Base-by-base conservation (phyloP, 2,888 invertebrate genomes). In the Aleiodes testaceus region DNA sequence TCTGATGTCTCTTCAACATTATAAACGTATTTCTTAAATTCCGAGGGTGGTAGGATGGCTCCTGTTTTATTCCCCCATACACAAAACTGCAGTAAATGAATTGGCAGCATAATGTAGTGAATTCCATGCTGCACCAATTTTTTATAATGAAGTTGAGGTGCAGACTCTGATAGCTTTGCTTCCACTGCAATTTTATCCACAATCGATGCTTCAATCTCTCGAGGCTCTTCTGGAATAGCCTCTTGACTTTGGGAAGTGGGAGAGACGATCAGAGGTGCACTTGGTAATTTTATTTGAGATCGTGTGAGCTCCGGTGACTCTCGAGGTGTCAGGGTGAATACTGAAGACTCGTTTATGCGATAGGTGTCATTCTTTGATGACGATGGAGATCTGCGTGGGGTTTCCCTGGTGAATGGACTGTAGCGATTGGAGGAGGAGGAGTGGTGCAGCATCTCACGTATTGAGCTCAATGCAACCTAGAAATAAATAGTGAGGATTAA, bases 381-480 rank as follows among this genome's bases (percentile, higher is more conserved):
- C 9, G 50, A 50, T 50, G 50, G 50, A 6, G 50, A 50, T 16
- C 9, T 16, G 9, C 20, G 50, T 20, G 18, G 50, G 3, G 6
- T 18, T 7, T 50, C 50, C 20, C 50, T 50, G 1, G 50, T 20
- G 11, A 50, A 50, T 50, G 50, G 50, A 18, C 50, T 20, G 20
- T 50, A 50, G 7, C 50, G 50, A 16, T 20, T 20, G 4, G 50
- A 20, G 20, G 50, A 18, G 20, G 11, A 50, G 1, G 16, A 50
- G 18, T 50, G 16, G 3, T 50, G 14, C 14, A 50, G 50, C 50
- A 50, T 50, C 50, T 50, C 50, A 20, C 16, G 50, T 1, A 50
- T 16, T 11, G 50, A 50, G 11, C 11, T 50, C 50, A 50, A 18
- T 50, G 50, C 50, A 18, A 50, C 50, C 50, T 50, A 11, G n/a